Percentiles rank a stretch among this genome's conserved stretches.
These are phyloP conservation scores for Tinamus guttatus DNA, from an alignment of 2,113 vertebrate genomes.

Conservation along the genomic window DNA sequence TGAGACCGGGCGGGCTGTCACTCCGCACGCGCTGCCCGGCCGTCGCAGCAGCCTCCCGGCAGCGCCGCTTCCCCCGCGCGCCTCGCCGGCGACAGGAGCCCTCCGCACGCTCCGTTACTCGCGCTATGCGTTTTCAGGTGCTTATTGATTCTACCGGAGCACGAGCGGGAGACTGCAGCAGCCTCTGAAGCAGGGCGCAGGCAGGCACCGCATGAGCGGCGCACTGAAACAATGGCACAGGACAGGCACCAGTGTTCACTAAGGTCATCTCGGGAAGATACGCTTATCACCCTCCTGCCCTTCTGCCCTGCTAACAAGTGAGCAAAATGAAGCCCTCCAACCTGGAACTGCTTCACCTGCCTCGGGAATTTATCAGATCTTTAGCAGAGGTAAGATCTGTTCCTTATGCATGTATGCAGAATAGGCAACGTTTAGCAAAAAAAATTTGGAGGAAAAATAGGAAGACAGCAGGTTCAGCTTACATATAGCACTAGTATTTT, in stretches of 20 bases:
- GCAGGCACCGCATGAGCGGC: slow-evolving; percentile 77
- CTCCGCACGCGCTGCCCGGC: slow-evolving; percentile 83
- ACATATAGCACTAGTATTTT: slow-evolving; percentile 47
- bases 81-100: slow-evolving; percentile 79
- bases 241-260: slow-evolving; percentile 79
- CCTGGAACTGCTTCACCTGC: slow-evolving; percentile 79
- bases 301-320: slow-evolving; percentile 81
- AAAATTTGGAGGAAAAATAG: slow-evolving; percentile 16
- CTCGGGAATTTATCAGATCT: slow-evolving; percentile 78
- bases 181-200: slow-evolving; percentile 77
- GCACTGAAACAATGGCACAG: slow-evolving; percentile 84
- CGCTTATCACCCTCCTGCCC: slow-evolving; percentile 76
- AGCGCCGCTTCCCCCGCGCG: slow-evolving; percentile 49
- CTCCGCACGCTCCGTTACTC: slow-evolving; percentile 86
- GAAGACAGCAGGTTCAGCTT: slow-evolving; percentile 35
- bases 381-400: slow-evolving; percentile 82
- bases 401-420: slow-evolving; percentile 77
- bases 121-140: slow-evolving; percentile 84
- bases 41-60: slow-evolving; percentile 75
- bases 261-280: slow-evolving; percentile 78
- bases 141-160: slow-evolving; percentile 83
- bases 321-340: slow-evolving; percentile 81
- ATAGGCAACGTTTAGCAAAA: slow-evolving; percentile 60
- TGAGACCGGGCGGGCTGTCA: slow-evolving; percentile 88
- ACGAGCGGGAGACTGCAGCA: slow-evolving; percentile 83